Base-by-base conservation (phyloP, 1,140 invertebrate genomes). In the Heliconius melpomene region DNA sequence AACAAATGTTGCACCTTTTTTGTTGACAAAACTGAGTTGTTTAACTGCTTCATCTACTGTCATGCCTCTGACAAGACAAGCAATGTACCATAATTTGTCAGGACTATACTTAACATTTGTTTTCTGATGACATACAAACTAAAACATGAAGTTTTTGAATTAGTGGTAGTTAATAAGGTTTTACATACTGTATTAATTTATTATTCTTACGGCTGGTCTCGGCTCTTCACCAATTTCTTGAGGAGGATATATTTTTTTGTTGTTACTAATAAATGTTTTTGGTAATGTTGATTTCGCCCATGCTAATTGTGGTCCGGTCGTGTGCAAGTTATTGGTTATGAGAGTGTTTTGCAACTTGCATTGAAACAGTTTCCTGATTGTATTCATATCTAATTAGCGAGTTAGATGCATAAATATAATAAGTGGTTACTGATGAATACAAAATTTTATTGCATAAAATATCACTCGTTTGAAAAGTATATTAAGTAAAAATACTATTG, bases 41-140 rank as follows among this genome's bases (percentile, higher is more conserved):
- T 97, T 98, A 1, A 99, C 86, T 66, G 99, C 98, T 95, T 99
- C 98, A 94, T 99, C 98, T 1, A 99, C 96, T 32, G 97, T 95
- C 97, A 99, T 97, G 13, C 99, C 99, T 86, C 98, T 95, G 9
- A 99, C 96, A 85, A 99, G 96, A 84, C 92, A 94, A 3, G 98
- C 97, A 52, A 98, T 96, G 86, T 98, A 99, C 98, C 98, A 99
- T 96, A 99, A 96, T 89, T 98, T 99, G 84, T 97, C 96, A 1
- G 97, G 97, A 87, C 97, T 98, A 87, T 99, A 99, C 94, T 98
- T 98, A 72, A 99, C 96, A 88, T 98, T 97, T 50, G 94, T 92
- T 86, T 97, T 96, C 93, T 96, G 95, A 91, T 99, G 98, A 83
- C 97, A 98, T 1, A 99, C 96, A 95, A 96, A 98, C 98, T 98